These are phyloP conservation scores for Ypsolopha sequella DNA, from an alignment of 2,888 invertebrate genomes.

Conservation along the genomic window DNA sequence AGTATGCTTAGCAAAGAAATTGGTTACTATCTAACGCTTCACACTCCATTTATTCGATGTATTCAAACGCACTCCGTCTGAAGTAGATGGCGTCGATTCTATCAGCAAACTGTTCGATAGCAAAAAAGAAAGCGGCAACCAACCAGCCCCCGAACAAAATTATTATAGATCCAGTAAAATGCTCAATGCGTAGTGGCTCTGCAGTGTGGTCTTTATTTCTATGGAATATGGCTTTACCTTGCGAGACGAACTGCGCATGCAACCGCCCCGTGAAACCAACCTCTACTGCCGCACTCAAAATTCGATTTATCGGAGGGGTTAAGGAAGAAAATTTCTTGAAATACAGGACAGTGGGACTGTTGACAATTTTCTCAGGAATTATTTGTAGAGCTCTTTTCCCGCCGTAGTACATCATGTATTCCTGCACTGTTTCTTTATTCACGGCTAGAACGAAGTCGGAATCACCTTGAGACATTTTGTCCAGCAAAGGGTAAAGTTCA, in stretches of 20 bases:
- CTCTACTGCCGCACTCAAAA: constrained; percentile 27
- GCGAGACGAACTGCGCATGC: constrained; percentile 18
- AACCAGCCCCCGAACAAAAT: constrained; percentile 27
- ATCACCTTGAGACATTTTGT: constrained; percentile 24
- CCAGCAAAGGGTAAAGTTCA: constrained; percentile 16
- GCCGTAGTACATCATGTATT: constrained; percentile 23
- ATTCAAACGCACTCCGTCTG: too few species aligned
- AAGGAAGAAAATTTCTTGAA: constrained; percentile 31
- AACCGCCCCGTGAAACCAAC: constrained; percentile 26
- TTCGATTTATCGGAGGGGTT: constrained; percentile 18
- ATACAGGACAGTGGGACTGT: constrained; percentile 37
- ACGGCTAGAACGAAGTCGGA: constrained; percentile 33
- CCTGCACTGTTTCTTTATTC: constrained; percentile 26
- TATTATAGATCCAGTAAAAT: constrained; percentile 25
- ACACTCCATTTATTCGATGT: too few species aligned
- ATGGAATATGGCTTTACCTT: constrained; percentile 15
- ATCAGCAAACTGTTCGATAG: constrained; percentile 17
- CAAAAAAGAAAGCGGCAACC: constrained; percentile 26
- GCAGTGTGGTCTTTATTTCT: constrained; percentile 5
- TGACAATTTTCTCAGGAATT: constrained; percentile 35
- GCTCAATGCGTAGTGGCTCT: constrained; percentile 18
- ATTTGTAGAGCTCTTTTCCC: constrained; percentile 29
- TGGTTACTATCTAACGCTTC: too few species aligned
- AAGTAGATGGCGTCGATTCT: too few species aligned
- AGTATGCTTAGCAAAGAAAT: too few species aligned